These are phyloP conservation scores for Himantopus leucocephalus DNA, from an alignment of 2,113 vertebrate species.

Conservation along the genomic window DNA sequence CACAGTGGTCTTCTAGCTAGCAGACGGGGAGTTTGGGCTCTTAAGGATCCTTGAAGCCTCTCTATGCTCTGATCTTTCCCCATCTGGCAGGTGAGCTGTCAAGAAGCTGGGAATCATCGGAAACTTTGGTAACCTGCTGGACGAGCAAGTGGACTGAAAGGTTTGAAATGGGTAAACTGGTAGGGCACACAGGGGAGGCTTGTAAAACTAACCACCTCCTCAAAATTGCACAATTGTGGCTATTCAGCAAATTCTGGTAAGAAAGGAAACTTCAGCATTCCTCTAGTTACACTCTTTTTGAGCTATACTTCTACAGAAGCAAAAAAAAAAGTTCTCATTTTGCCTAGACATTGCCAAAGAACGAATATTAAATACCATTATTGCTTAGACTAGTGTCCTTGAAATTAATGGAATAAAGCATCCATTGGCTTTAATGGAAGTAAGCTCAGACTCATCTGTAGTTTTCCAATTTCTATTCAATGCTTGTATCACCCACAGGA, in stretches of 20 bases:
- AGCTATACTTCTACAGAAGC: not conserved
- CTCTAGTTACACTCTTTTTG: not conserved
- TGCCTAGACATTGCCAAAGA: not conserved
- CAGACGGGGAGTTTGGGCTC: not conserved
- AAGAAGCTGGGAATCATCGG: not conserved
- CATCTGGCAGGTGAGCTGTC: not conserved
- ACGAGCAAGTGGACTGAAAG: not conserved
- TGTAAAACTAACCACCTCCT: not conserved
- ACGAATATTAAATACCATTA: not conserved
- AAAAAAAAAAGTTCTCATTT: not conserved
- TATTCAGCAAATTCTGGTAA: not conserved
- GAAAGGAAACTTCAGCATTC: not conserved
- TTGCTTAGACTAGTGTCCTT: not conserved
- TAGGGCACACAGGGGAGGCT: not conserved
- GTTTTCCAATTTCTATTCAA: constrained; percentile 10
- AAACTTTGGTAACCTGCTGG: not conserved
- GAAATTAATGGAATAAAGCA: not conserved
- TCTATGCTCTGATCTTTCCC: not conserved
- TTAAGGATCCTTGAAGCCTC: not conserved
- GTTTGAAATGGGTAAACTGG: not conserved
- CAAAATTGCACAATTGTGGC: not conserved
- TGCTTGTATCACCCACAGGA: constrained; percentile 39
- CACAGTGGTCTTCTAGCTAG: fast-evolving
- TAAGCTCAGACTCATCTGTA: not conserved
- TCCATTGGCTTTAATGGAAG: not conserved